Conservation (phyloP, 2,113 vertebrate species). For the Urocitellus parryii region DNA sequence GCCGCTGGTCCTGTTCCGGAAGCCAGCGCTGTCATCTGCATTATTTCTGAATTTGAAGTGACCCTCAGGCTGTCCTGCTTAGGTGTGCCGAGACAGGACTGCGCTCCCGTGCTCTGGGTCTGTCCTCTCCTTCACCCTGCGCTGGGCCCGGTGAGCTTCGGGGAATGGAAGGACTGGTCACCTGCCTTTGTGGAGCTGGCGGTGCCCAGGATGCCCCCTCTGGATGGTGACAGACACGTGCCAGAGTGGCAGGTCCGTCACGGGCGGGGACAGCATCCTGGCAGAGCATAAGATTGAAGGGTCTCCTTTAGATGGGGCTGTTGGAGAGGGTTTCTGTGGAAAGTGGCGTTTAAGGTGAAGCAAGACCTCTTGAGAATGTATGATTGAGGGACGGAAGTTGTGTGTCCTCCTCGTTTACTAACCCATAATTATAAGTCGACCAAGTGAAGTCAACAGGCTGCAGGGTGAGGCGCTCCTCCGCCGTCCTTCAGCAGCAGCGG, state of each 20-base stretch:
- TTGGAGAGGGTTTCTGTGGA: too few relatives aligned
- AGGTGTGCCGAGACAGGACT: background rate
- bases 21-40: background rate
- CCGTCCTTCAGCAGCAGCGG: background rate
- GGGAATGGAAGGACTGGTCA: background rate
- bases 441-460: background rate
- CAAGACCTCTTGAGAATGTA: background rate
- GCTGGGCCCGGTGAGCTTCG: background rate
- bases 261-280: background rate
- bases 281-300: background rate
- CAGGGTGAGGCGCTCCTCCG: background rate
- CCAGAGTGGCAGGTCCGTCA: too few relatives aligned
- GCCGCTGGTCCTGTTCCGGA: background rate
- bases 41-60: background rate
- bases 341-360: background rate
- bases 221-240: background rate
- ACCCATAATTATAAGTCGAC: background rate
- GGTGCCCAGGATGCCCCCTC: accelerated
- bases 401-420: background rate
- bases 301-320: background rate
- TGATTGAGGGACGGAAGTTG: background rate
- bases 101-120: background rate
- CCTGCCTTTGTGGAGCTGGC: too few relatives aligned
- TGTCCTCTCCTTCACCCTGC: background rate
- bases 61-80: background rate